These are phyloP conservation scores for Illadopsis cleaveri DNA, from an alignment of 2,113 vertebrate genomes.

Conservation along the genomic window DNA sequence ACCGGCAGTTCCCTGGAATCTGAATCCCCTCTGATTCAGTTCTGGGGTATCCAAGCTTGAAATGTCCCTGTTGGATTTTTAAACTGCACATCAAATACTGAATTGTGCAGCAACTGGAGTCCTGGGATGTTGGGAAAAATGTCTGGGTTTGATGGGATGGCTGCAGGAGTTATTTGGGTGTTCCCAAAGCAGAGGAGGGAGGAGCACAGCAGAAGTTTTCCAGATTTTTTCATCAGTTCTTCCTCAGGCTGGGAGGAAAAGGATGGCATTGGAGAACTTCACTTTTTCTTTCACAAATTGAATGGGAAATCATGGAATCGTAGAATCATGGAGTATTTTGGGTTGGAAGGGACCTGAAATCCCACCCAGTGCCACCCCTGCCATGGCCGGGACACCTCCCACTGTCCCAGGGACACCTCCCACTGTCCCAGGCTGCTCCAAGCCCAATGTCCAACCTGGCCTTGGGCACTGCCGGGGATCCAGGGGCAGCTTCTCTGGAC, in stretches of 20 bases:
- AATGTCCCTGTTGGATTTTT: not conserved
- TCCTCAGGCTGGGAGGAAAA: not conserved
- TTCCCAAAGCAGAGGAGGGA: not conserved
- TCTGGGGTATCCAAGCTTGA: not conserved
- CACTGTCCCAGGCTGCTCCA: not conserved
- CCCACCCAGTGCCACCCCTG: not conserved
- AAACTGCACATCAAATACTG: not conserved
- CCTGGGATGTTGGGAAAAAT: not conserved
- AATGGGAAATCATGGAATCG: not conserved
- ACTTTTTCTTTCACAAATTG: not conserved
- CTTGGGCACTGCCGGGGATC: not conserved
- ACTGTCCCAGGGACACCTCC: not conserved
- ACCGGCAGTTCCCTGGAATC: not conserved
- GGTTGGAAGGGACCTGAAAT: not conserved
- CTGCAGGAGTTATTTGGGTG: not conserved
- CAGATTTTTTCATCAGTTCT: not conserved
- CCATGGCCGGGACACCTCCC: not conserved
- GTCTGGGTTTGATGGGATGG: not conserved
- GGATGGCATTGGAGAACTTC: not conserved
- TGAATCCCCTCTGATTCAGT: not conserved
- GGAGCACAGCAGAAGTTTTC: not conserved
- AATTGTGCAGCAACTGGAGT: not conserved
- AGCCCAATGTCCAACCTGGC: fast-evolving
- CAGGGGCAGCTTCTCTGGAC: not conserved
- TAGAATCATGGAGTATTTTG: not conserved